phyloP scores from a whole-genome alignment of 2,113 vertebrate genomes.

The Puffinus mauretanicus region DNA sequence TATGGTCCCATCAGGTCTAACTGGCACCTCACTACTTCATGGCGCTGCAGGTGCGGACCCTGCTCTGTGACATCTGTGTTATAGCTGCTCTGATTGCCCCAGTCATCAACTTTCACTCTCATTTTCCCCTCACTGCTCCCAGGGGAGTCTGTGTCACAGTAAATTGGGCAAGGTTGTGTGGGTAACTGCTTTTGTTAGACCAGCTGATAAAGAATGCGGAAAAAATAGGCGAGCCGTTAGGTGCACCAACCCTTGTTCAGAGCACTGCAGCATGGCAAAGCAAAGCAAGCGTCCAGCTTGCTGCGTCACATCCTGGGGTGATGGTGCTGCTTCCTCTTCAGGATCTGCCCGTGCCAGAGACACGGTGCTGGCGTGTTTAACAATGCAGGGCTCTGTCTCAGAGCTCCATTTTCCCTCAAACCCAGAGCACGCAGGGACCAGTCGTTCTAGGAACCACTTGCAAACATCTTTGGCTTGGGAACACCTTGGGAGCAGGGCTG shows the following conservation, averaged over 20 bases:
- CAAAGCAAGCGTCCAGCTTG: not conserved
- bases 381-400: not conserved
- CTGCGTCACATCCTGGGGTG: rapidly evolving
- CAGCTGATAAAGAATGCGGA: not conserved
- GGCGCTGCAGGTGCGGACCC: not conserved
- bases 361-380: not conserved
- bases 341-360: not conserved
- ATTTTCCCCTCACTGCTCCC: not conserved
- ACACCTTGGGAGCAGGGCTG: not conserved
- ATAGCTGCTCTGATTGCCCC: not conserved
- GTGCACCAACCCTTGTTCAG: not conserved
- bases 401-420: not conserved
- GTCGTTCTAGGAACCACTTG: rapidly evolving
- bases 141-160: not conserved
- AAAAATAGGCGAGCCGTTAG: not conserved
- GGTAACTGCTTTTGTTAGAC: not conserved
- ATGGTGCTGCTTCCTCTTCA: not conserved
- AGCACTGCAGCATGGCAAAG: not conserved
- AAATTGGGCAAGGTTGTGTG: not conserved
- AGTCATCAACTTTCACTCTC: not conserved
- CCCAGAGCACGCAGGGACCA: rapidly evolving
- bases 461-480: not conserved
- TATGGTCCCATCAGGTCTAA: not conserved
- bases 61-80: not conserved
- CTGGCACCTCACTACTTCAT: not conserved